Evolutionary conservation across 2,888 invertebrate genomes (phyloP).

Genomic region (Pelosia muscerda): DNA sequence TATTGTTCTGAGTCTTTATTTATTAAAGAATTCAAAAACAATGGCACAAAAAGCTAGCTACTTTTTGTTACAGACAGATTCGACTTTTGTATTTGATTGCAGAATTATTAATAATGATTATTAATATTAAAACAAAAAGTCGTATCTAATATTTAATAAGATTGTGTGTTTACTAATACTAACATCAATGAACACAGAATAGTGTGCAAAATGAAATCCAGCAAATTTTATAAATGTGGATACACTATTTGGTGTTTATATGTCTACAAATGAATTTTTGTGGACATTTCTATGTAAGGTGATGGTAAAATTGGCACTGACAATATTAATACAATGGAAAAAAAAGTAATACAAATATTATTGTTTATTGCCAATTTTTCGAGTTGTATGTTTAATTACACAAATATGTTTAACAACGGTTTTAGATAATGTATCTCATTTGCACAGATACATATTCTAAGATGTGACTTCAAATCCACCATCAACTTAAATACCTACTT

Average conservation of each 20-base stretch:
- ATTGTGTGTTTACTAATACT: constrained; percentile 76
- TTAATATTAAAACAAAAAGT: constrained; percentile 46
- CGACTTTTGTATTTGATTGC: constrained; percentile 33
- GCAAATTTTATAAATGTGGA: neutral
- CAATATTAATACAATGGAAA: constrained; percentile 11
- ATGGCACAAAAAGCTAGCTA: constrained; percentile 45
- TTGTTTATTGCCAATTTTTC: constrained; percentile 59
- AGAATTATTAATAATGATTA: neutral
- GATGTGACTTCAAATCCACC: constrained; percentile 45
- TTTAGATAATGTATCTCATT: constrained; percentile 58
- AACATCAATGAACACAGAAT: constrained; percentile 50
- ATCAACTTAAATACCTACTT: neutral
- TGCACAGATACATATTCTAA: constrained; percentile 42
- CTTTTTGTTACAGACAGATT: constrained; percentile 46
- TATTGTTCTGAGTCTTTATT: constrained; percentile 36
- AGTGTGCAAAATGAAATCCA: constrained; percentile 39
- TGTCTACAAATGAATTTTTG: constrained; percentile 59
- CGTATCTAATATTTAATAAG: constrained; percentile 58
- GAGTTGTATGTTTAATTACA: constrained; percentile 71
- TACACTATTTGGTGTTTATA: constrained; percentile 45
- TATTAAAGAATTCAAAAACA: constrained; percentile 34
- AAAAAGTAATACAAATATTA: neutral
- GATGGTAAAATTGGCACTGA: constrained; percentile 69
- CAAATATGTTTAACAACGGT: constrained; percentile 63
- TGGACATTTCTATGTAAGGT: constrained; percentile 68